phyloP scores from a whole-genome alignment of 1,140 invertebrate species.

The Riptortus pedestris region DNA sequence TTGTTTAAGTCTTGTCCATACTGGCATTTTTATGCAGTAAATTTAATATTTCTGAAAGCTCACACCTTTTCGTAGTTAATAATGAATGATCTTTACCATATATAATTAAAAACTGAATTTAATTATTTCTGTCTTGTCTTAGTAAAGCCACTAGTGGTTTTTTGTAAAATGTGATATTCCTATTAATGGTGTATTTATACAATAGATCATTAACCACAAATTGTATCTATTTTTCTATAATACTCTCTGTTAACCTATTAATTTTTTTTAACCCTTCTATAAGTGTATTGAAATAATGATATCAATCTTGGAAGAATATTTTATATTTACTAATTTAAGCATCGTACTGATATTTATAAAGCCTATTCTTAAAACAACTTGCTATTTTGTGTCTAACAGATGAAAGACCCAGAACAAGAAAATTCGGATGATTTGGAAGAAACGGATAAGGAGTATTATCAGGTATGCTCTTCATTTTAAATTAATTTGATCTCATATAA shows the following conservation, averaged over 20 bases:
- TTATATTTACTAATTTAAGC: not conserved
- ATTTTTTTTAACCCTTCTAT: not conserved
- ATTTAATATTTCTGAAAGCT: too few species aligned
- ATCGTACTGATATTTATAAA: not conserved
- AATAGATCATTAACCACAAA: too few species aligned
- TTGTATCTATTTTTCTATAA: not conserved
- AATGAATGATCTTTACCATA: too few species aligned
- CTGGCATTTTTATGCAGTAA: too few species aligned
- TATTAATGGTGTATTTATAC: too few species aligned
- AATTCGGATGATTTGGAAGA: constrained; percentile 36
- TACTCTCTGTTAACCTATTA: not conserved
- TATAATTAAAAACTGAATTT: too few species aligned
- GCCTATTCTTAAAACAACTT: not conserved
- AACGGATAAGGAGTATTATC: constrained; percentile 38
- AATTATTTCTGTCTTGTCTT: too few species aligned
- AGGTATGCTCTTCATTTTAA: constrained; percentile 35
- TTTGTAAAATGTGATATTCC: too few species aligned
- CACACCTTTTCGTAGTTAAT: too few species aligned
- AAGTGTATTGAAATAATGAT: not conserved
- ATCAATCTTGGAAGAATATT: not conserved
- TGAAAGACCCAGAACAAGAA: constrained; percentile 37
- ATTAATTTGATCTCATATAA: too few species aligned
- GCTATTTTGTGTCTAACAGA: constrained; percentile 33
- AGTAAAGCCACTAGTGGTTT: too few species aligned
- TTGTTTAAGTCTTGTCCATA: too few species aligned